A percentile compares a stretch with the other conserved stretches of the same genome.
Evolutionary conservation across 2,888 invertebrate genomes (phyloP).

Genomic region (Pyrochroa serraticornis): DNA sequence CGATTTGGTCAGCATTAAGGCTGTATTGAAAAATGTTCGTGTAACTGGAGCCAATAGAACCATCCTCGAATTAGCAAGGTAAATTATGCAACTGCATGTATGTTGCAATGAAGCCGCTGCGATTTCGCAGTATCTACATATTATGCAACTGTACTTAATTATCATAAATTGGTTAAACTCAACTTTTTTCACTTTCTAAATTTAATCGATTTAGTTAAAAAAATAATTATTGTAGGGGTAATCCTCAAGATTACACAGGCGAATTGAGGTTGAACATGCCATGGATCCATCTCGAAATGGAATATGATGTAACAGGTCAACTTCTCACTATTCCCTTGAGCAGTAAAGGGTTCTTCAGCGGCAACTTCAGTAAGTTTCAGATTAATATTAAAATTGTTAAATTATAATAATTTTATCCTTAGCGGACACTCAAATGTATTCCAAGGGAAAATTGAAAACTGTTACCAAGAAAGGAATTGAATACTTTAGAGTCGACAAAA

Average conservation of each 20-base stretch:
- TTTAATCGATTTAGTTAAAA: conserved; percentile 2
- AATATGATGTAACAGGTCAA: conserved; percentile 63
- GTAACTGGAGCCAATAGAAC: conserved; percentile 70
- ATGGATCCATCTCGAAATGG: conserved; percentile 58
- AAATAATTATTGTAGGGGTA: conserved; percentile 51
- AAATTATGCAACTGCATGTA: conserved; percentile 46
- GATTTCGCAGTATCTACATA: not conserved
- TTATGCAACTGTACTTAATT: conserved; percentile 1
- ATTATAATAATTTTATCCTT: not conserved
- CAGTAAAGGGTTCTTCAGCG: conserved; percentile 61
- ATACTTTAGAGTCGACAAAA: conserved; percentile 66
- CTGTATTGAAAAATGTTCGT: conserved; percentile 68
- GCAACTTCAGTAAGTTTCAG: conserved; percentile 63
- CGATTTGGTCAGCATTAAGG: conserved; percentile 72
- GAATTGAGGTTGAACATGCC: conserved; percentile 59
- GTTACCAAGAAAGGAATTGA: conserved; percentile 65
- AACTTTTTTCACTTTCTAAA: conserved; percentile 13
- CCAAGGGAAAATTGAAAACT: conserved; percentile 65
- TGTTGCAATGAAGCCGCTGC: not conserved
- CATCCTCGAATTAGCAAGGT: conserved; percentile 70
- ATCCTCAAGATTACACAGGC: conserved; percentile 57
- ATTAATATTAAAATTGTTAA: conserved; percentile 1
- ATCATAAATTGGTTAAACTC: conserved; percentile 10
- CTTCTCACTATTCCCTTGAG: conserved; percentile 60
- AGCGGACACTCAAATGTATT: conserved; percentile 63